Base-by-base conservation (phyloP, 2,888 invertebrate genomes). In the Deroplatys truncata region DNA sequence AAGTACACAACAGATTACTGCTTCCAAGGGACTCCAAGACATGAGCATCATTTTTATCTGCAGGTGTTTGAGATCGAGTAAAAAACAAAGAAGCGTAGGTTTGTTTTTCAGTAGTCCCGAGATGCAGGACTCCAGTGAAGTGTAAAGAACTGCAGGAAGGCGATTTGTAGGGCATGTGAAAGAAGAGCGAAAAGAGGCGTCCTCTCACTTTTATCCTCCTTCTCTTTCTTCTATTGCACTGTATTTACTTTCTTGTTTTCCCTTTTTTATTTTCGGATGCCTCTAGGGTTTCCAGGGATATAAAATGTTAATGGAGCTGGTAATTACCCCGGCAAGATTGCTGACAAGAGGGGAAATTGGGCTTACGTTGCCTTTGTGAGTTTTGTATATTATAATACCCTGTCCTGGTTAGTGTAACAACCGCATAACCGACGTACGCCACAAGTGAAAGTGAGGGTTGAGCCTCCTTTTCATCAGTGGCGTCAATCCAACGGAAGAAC, bases 291-390 rank as follows among this genome's bases (percentile, higher is more conserved):
- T 89, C 85, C 89, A 82, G 49, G 82, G 85, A 85, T 89, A 89
- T 89, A 89, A 89, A 89, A 89, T 89, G 89, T 85, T 89, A 89
- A 89, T 89, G 85, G 89, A 31, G 16, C 82, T 89, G 28, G 89
- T 89, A 89, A 89, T 89, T 84, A 89, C 89, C 88, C 83, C 31
- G 82, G 83, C 72, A 87, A 87, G 87, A 87, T 87, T 87, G 87
- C 87, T 87, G 87, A 87, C 87, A 87, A 87, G 87, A 43, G 87
- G 82, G 85, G 56, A 85, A 82, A 89, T 89, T 85, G 89, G 89
- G 89, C 85, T 89, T 85, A 89, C 84, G 89, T 85, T 87, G 82
- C 35, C 87, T 87, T 87, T 87, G 87, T 87, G 83, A 87, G 87
- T 87, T 87, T 87, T 87, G 82, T 87, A 87, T 87, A 87, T 87